Percentiles rank a stretch among this genome's conserved stretches.
Conservation (phyloP, 2,888 invertebrate species). For the Drosophila helvetica region DNA sequence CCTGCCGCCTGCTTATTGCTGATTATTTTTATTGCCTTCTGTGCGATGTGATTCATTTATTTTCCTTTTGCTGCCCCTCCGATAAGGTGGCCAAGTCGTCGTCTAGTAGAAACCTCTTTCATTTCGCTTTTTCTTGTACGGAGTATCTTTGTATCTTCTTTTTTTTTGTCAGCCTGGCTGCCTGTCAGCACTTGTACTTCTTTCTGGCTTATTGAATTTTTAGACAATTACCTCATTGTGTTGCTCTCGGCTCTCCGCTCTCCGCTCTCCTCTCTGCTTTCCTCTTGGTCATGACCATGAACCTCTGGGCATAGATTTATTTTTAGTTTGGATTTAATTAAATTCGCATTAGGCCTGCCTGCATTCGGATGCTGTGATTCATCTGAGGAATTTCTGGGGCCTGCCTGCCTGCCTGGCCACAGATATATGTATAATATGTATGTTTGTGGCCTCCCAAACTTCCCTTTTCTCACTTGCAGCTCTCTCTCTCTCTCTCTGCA, state of each 20-base stretch:
- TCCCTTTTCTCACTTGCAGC: constrained; percentile 1
- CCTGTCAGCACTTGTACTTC: constrained; percentile 8
- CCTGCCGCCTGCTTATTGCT: constrained; percentile 61
- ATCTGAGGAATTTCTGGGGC: constrained; percentile 17
- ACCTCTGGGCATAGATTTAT: constrained; percentile 37
- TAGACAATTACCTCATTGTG: constrained; percentile 55
- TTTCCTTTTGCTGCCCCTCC: constrained; percentile 29
- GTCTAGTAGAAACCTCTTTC: constrained; percentile 14
- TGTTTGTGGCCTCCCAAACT: constrained; percentile 12
- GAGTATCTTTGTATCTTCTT: constrained; percentile 11
- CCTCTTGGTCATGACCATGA: background rate
- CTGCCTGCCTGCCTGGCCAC: too few relatives aligned
- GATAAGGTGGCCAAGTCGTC: constrained; percentile 53
- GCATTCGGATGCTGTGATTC: constrained; percentile 42
- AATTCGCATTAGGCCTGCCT: constrained; percentile 36
- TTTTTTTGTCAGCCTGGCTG: constrained; percentile 6
- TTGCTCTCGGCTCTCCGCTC: too few relatives aligned
- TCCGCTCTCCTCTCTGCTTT: too few relatives aligned
- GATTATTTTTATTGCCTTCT: constrained; percentile 69
- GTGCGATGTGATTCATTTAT: constrained; percentile 75
- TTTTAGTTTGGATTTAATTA: constrained; percentile 24
- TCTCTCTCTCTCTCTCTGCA: background rate
- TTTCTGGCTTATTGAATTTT: constrained; percentile 48
- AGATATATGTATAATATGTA: too few relatives aligned
- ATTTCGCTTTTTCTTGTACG: constrained; percentile 7